Base-by-base conservation (phyloP, 2,797 vertebrate genomes). In the Gymnothorax javanicus region DNA sequence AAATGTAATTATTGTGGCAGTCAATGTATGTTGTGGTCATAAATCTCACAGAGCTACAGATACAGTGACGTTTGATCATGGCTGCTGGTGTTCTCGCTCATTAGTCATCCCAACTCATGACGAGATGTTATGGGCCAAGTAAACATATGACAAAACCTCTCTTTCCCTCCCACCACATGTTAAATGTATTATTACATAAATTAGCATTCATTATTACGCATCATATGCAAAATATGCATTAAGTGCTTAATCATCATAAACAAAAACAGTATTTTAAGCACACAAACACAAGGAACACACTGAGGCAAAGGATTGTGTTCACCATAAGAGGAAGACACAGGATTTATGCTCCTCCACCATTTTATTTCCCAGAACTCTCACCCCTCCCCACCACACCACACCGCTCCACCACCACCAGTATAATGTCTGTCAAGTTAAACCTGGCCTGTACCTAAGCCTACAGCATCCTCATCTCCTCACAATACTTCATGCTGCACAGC, bases 91-190 rank as follows among this genome's bases (percentile, higher is more conserved):
- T 85, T 59, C 11, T 2, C 52, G 23, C 12, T 73, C 82, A 64
- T 87, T 87, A 75, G 60, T 87, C 86, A 87, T 84, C 82, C 57
- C 17, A 25, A 50, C 54, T 23, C n/a, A 33, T 88, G 57, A 73
- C 59, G 13, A 11, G 73, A 57, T 71, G 77, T 73, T 79, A 85
- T 23, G 71, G 73, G 52, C n/a, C 33, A 86, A 79, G 20, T 52
- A 50, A 58, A 85, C 52, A 15, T 52, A 57, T 79, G 12, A n/a
- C 60, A 23, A 15, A 9, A 57, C n/a, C 17, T 1, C 54, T 59
- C 50, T 13, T 25, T 0, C 43, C 82, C 82, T 25, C 57, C 20
- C 17, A 25, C 27, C 57, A 33, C 82, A 15, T 43, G 33, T 43
- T 43, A 83, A 56, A 27, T 81, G 52, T 56, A 27, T 75, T 27